Base-by-base conservation (phyloP, 2,888 invertebrate genomes). In the Ceratothoa steindachneri region DNA sequence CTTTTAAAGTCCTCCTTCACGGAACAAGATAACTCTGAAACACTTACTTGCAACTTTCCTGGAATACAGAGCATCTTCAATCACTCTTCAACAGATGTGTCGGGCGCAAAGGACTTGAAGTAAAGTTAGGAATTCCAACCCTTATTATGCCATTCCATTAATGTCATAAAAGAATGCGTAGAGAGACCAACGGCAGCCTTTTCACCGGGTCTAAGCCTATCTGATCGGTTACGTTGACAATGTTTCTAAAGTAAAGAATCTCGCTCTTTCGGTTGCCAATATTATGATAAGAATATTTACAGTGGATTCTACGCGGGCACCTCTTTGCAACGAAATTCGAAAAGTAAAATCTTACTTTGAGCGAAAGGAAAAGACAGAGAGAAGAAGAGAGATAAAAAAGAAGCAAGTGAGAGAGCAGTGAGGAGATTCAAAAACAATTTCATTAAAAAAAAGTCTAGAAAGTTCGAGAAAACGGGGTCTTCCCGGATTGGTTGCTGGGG, bases 11-110 rank as follows among this genome's bases (percentile, higher is more conserved):
- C 72, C 69, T 77, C 74, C 74, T 77, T 72, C 72, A 64, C 72
- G 67, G 70, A 77, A 74, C 74, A 77, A 77, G 77, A 77, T 77
- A 77, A 72, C 77, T 75, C 74, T 67, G 77, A 77, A 77, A 77
- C 77, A 77, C 77, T 77, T 77, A 77, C 77, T 77, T 74, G 77
- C 77, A 77, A 74, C 77, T 77, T 77, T 74, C 77, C 72, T 71
- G 73, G 77, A 77, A 77, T 77, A 77, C 77, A 77, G 77, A 77
- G 75, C 74, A 77, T 77, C 77, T 77, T 77, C 77, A 77, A 77
- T 77, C 77, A 77, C 77, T 74, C 72, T 74, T 69, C 71, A 55
- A 55, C 12, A 22, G 24, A 55, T 55, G 19, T 69, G 66, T 24
- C 66, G 30, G 69, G 60, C 69, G 51, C 66, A 60, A 68, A 71